phyloP scores from a whole-genome alignment of 2,113 vertebrate species.

The Grus americana region DNA sequence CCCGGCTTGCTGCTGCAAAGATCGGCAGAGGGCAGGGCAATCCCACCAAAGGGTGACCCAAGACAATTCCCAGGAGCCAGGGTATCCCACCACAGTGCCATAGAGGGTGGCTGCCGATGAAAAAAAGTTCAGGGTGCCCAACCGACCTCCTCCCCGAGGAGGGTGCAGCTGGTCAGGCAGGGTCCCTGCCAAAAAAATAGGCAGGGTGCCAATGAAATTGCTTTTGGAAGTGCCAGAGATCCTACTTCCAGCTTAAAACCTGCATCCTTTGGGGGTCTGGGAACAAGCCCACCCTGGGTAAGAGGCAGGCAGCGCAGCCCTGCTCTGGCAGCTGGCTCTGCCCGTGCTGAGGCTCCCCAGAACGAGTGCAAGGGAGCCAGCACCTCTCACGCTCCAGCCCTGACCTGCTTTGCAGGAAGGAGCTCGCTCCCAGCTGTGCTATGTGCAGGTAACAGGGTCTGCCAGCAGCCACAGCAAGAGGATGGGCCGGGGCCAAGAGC shows the following conservation, averaged over 20 bases:
- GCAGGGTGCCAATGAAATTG: background rate
- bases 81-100: rapidly evolving
- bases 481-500: background rate
- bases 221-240: background rate
- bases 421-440: background rate
- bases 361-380: background rate
- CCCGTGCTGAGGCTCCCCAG: rapidly evolving
- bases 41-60: background rate
- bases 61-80: background rate
- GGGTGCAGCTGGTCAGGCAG: background rate
- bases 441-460: background rate
- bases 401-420: background rate
- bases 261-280: background rate
- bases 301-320: background rate
- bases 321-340: background rate
- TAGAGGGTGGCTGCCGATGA: rapidly evolving
- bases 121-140: background rate
- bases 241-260: background rate
- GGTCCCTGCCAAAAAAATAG: background rate
- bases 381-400: background rate
- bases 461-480: background rate
- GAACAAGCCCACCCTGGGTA: background rate
- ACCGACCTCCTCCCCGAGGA: rapidly evolving
- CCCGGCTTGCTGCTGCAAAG: background rate
- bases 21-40: slow-evolving; percentile 39